Base-by-base conservation (phyloP, 2,888 invertebrate genomes). In the Eristalis tenax region DNA sequence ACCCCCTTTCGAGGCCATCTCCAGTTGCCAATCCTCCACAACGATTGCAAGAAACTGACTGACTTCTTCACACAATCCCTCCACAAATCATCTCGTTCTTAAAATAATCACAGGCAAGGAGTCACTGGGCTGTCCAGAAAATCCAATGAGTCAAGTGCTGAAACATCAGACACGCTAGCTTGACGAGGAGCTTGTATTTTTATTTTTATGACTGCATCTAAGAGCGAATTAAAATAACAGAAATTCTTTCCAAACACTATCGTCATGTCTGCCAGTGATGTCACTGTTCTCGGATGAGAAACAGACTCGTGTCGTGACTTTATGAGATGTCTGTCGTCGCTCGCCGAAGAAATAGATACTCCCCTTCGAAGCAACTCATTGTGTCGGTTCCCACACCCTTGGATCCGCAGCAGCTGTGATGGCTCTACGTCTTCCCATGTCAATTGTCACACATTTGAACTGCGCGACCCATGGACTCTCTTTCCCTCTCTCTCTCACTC, bases 381-480 rank as follows among this genome's bases (percentile, higher is more conserved):
- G 15, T 1, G 40, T 43, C 5, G 50, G 50, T 50, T 50, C 50
- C 50, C 50, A 32, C 32, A 18, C 18, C 50, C 50, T 50, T 18
- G 18, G 50, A 8, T 18, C 18, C 50, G 18, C 43, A 50, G 43
- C 43, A 18, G 43, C 43, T 50, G 18, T 4, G 28, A 28, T n/a
- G 43, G 43, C 18, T 50, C n/a, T 6, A 50, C 18, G 26, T 26
- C 56, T 69, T 69, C 69, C 57, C 69, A 69, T 69, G 69, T 69
- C 69, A 69, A 69, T 69, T 69, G 69, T 35, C 69, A 69, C 35
- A 69, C 1, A 8, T 8, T 23, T 69, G 57, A 57, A 32, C 69
- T 56, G 22, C 15, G 15, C 11, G 56, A 69, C 69, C 69, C 28
- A n/a, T 18, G n/a, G 15, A 23, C 50, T 8, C 28, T 32, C n/a